Percentiles rank a stretch among this genome's conserved stretches.
Conservation (phyloP, 2,797 vertebrate genomes). For the Sebastes dallii region DNA sequence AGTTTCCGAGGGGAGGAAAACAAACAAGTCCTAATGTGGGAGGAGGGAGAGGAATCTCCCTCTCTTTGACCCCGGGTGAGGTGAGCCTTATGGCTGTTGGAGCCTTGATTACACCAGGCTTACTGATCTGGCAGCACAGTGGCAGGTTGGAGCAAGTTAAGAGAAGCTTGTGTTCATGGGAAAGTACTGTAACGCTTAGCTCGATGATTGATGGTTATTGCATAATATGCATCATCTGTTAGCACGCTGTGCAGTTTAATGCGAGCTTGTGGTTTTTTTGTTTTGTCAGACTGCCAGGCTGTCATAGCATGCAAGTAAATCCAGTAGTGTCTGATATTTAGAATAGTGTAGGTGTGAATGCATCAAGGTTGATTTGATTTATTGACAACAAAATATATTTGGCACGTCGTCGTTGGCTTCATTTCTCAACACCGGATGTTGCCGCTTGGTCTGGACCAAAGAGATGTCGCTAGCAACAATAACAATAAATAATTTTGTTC, state of each 20-base stretch:
- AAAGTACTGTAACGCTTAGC: slow-evolving; percentile 4
- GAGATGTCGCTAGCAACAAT: not conserved
- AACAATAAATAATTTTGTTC: not conserved
- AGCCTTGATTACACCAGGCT: slow-evolving; percentile 10
- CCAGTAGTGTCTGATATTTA: not conserved
- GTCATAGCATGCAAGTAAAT: not conserved
- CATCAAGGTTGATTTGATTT: not conserved
- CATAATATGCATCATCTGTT: slow-evolving; percentile 10
- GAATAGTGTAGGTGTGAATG: not conserved
- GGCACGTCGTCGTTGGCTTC: not conserved
- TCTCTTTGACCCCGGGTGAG: slow-evolving; percentile 22
- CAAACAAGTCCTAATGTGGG: slow-evolving; percentile 32
- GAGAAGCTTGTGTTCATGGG: slow-evolving; percentile 14
- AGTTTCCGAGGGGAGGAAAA: slow-evolving; percentile 36
- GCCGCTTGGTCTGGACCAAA: not conserved
- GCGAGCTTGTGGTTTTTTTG: not conserved
- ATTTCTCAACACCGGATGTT: not conserved
- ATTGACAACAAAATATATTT: not conserved
- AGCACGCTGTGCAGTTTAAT: not conserved
- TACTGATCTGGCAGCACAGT: slow-evolving; percentile 10
- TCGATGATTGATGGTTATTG: slow-evolving; percentile 23
- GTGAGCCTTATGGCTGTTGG: slow-evolving; percentile 21
- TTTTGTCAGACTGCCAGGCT: not conserved
- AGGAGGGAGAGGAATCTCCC: slow-evolving; percentile 16
- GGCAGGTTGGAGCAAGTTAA: slow-evolving; percentile 15